A percentile compares a stretch with the other conserved stretches of the same genome.
Conservation (phyloP, 2,113 vertebrate species). For the Cynoglossus semilaevis region DNA sequence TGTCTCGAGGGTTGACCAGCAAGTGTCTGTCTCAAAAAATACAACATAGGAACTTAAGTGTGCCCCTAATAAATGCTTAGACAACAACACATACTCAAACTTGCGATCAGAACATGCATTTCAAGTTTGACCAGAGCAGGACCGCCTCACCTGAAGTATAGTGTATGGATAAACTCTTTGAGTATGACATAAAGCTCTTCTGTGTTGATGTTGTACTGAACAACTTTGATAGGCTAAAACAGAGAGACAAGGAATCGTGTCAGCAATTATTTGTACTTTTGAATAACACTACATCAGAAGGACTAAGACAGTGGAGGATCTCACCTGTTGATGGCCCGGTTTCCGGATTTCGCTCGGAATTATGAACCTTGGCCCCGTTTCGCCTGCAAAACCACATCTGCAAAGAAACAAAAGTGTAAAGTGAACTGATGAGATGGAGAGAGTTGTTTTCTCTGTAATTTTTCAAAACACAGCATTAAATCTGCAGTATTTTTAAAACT, state of each 20-base stretch:
- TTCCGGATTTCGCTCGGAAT: slow-evolving; percentile 95
- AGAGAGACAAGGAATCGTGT: slow-evolving; percentile 30
- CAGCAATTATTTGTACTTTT: not conserved
- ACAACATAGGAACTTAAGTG: not conserved
- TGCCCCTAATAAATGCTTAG: not conserved
- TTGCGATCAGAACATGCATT: not conserved
- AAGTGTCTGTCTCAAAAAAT: slow-evolving; percentile 79
- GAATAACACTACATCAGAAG: not conserved
- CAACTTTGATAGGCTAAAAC: slow-evolving; percentile 87
- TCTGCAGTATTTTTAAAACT: not conserved
- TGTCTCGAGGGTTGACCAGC: slow-evolving; percentile 95
- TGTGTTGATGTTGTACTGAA: slow-evolving; percentile 97
- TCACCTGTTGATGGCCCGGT: slow-evolving; percentile 79
- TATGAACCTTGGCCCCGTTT: slow-evolving; percentile 95
- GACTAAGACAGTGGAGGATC: not conserved
- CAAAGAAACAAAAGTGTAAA: slow-evolving; percentile 4
- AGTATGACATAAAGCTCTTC: slow-evolving; percentile 95
- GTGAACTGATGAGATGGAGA: not conserved
- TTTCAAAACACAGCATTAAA: not conserved
- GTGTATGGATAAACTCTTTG: slow-evolving; percentile 96
- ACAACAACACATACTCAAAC: not conserved
- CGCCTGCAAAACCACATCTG: slow-evolving; percentile 98
- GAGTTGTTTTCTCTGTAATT: not conserved
- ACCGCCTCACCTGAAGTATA: slow-evolving; percentile 90
- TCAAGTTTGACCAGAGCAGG: not conserved